Percentiles rank a stretch among this genome's conserved stretches.
Conservation (phyloP, 2,888 invertebrate species). For the Zygothrica quintamaculata region DNA sequence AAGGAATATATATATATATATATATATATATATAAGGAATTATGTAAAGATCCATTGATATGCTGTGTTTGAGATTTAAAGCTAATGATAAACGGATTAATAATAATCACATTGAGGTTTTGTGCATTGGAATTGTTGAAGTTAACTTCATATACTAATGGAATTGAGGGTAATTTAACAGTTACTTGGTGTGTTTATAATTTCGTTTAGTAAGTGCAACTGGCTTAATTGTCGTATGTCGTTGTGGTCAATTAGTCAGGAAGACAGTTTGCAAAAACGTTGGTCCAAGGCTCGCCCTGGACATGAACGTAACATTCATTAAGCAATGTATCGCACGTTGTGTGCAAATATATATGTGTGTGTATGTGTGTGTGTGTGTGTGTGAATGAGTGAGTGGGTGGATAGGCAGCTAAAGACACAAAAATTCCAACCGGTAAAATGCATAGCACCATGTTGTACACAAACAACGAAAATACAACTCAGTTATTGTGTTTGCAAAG, state of each 20-base stretch:
- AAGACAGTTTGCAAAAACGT: slow-evolving; percentile 35
- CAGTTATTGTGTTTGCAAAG: slow-evolving; percentile 33
- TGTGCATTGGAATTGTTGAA: too few species aligned
- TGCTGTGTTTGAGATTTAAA: too few species aligned
- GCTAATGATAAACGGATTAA: too few species aligned
- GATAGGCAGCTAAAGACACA: too few species aligned
- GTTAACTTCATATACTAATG: not conserved
- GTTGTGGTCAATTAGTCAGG: slow-evolving; percentile 52
- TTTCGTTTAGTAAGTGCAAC: slow-evolving; percentile 26
- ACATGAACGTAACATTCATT: slow-evolving; percentile 23
- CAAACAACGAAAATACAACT: slow-evolving; percentile 27
- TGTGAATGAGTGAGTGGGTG: not conserved
- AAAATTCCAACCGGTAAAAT: slow-evolving; percentile 23
- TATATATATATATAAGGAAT: not conserved
- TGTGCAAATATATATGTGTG: not conserved
- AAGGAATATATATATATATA: too few species aligned
- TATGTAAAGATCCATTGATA: too few species aligned
- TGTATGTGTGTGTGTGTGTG: slow-evolving; percentile 3
- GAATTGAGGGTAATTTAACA: slow-evolving; percentile 31
- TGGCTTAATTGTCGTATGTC: slow-evolving; percentile 55
- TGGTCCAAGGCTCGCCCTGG: slow-evolving; percentile 40
- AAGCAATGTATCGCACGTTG: not conserved
- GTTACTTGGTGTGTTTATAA: slow-evolving; percentile 20
- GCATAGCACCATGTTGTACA: slow-evolving; percentile 24
- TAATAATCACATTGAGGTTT: too few species aligned